These are phyloP conservation scores for Papilio machaon DNA, from an alignment of 1,140 invertebrate genomes.

Conservation along the genomic window DNA sequence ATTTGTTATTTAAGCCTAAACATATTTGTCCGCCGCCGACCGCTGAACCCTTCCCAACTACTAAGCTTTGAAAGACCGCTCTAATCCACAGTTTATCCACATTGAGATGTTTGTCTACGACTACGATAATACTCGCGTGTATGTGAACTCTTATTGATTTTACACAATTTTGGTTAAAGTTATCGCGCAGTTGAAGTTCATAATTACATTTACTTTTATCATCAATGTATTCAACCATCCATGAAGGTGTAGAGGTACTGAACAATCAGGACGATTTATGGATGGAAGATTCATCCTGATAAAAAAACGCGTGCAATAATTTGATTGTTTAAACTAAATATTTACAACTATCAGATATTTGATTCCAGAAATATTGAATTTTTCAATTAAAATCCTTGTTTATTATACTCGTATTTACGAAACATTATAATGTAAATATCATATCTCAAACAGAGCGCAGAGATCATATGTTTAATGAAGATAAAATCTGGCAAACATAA, in stretches of 20 bases:
- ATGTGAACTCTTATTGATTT: too few relatives aligned
- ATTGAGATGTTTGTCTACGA: not conserved
- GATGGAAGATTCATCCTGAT: not conserved
- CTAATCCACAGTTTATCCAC: not conserved
- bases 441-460: not conserved
- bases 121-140: not conserved
- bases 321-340: not conserved
- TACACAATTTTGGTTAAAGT: too few relatives aligned
- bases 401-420: not conserved
- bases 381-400: not conserved
- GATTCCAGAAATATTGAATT: not conserved
- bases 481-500: slow-evolving; percentile 21
- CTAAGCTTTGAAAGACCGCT: not conserved
- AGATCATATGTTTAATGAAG: not conserved
- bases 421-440: not conserved
- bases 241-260: too few relatives aligned
- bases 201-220: too few relatives aligned
- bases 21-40: not conserved
- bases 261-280: not conserved
- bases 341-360: not conserved
- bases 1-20: not conserved
- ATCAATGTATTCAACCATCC: too few relatives aligned
- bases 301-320: not conserved
- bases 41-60: not conserved
- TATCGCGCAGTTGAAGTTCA: too few relatives aligned